A percentile compares a stretch with the other conserved stretches of the same genome.
Conservation (phyloP, 2,888 invertebrate genomes). For the Hyppa rectilinea region DNA sequence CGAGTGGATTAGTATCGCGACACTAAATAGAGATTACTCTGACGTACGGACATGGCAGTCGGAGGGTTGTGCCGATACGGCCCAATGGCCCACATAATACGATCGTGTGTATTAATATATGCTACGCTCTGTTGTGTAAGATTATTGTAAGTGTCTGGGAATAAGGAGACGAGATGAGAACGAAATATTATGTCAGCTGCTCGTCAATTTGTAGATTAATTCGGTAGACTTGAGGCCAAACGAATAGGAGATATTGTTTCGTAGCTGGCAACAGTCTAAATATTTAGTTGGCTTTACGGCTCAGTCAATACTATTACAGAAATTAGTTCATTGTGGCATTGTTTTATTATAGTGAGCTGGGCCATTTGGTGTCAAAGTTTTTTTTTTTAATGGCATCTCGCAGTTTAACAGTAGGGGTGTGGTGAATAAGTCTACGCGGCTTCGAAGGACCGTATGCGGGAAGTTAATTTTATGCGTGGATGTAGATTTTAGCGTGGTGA, state of each 20-base stretch:
- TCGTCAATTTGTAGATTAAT: conserved; percentile 40
- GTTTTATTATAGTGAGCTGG: too few species aligned
- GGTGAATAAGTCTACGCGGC: too few species aligned
- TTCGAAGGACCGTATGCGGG: too few species aligned
- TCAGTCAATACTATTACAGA: conserved; percentile 5
- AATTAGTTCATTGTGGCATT: conserved; percentile 8
- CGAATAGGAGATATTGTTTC: conserved; percentile 5
- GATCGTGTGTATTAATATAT: conserved; percentile 61
- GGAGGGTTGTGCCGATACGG: conserved; percentile 51
- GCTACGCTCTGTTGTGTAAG: conserved; percentile 35
- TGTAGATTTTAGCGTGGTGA: too few species aligned
- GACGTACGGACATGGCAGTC: conserved; percentile 66
- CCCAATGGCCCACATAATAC: conserved; percentile 54
- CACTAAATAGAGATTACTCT: conserved; percentile 74
- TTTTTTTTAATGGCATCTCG: too few species aligned
- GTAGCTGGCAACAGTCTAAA: conserved; percentile 1
- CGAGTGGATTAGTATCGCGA: conserved; percentile 66
- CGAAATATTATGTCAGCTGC: conserved; percentile 49
- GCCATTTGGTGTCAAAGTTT: too few species aligned
- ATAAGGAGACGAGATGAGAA: conserved; percentile 16
- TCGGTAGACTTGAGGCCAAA: conserved; percentile 10
- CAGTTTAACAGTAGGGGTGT: too few species aligned
- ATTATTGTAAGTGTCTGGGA: conserved; percentile 30
- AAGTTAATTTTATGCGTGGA: too few species aligned
- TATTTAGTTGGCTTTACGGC: conserved; percentile 6